Conservation (phyloP, 2,113 vertebrate species). For the Malurus alboscapulatus region DNA sequence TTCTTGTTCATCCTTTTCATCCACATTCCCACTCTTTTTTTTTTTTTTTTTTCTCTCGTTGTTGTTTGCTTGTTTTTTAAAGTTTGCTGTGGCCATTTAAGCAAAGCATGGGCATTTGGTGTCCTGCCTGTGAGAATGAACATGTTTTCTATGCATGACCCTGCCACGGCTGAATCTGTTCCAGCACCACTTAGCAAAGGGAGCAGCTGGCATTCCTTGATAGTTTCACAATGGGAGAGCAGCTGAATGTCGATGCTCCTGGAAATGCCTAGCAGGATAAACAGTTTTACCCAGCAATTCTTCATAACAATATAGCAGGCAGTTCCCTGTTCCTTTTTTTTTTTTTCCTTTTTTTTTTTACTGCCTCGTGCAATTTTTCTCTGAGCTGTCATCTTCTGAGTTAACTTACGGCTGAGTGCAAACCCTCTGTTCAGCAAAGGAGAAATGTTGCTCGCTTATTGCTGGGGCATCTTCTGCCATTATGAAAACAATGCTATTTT, state of each 20-base stretch:
- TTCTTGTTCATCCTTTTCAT: neutral
- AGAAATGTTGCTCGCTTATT: neutral
- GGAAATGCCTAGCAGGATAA: neutral
- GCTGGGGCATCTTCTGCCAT: neutral
- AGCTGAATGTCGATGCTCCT: neutral
- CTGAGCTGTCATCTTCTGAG: neutral
- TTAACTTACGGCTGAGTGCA: neutral
- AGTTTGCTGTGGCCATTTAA: neutral
- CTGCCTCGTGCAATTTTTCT: neutral
- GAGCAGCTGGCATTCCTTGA: neutral
- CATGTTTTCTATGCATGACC: neutral
- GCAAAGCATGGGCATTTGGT: neutral
- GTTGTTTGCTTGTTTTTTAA: neutral
- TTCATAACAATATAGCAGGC: neutral
- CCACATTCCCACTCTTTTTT: neutral
- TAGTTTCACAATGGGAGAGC: neutral
- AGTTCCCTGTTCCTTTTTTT: neutral
- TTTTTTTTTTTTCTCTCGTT: neutral
- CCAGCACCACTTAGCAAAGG: fast-evolving
- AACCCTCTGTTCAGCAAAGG: neutral
- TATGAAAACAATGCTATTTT: neutral
- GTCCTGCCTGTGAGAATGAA: neutral
- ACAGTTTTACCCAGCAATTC: neutral
- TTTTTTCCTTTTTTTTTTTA: neutral
- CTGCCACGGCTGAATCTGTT: neutral